A percentile compares a stretch with the other conserved stretches of the same genome.
These are phyloP conservation scores for Synodontis membranacea DNA, from an alignment of 2,113 vertebrate genomes.

Conservation along the genomic window DNA sequence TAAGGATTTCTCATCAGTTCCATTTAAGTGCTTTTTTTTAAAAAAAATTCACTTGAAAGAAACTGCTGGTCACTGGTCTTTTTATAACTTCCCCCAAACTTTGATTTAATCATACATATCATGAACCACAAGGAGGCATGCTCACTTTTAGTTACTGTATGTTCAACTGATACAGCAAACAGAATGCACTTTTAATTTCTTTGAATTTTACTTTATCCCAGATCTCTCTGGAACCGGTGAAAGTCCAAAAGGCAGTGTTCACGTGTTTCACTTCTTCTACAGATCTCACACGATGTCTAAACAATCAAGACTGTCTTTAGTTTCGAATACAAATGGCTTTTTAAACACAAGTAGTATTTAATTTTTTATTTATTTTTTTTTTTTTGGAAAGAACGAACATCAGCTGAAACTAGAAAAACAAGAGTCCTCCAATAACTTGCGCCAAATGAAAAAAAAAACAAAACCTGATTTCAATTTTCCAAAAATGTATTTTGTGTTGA, in stretches of 20 bases:
- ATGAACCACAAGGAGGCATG: background rate
- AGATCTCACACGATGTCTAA: background rate
- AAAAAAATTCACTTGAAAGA: background rate
- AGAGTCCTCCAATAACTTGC: background rate
- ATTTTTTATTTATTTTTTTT: background rate
- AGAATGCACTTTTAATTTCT: background rate
- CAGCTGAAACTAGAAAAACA: background rate
- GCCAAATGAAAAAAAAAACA: too few relatives aligned
- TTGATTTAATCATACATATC: background rate
- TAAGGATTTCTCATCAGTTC: background rate
- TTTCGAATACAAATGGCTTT: background rate
- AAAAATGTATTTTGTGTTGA: background rate
- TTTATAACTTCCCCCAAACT: background rate
- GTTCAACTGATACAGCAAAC: background rate
- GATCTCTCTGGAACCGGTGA: background rate
- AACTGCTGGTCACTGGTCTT: background rate
- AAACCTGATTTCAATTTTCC: background rate
- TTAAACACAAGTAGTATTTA: background rate
- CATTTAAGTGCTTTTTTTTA: background rate
- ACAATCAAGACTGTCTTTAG: background rate
- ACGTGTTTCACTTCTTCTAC: background rate
- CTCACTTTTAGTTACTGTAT: background rate
- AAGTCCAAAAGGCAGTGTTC: background rate
- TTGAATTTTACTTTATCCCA: background rate
- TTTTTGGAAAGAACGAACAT: background rate